Evolutionary conservation across 1,140 invertebrate species (phyloP).

Genomic region (Leguminivora glycinivorella): DNA sequence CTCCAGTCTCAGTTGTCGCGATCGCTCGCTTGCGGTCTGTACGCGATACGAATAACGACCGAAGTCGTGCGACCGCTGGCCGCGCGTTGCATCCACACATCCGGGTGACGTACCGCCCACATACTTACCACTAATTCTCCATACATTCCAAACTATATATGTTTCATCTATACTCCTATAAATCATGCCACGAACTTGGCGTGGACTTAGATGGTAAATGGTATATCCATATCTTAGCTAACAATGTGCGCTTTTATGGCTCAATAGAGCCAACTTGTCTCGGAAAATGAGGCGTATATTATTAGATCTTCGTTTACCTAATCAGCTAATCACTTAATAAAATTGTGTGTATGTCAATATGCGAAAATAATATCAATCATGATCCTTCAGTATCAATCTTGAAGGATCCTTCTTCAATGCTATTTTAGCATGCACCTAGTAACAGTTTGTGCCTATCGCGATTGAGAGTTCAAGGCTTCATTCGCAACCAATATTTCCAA

Average conservation of each 20-base stretch:
- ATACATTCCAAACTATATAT: slow-evolving; percentile 45
- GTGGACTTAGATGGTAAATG: slow-evolving; percentile 15
- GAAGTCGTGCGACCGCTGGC: slow-evolving; percentile 40
- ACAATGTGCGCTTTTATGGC: background rate
- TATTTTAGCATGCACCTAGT: no score
- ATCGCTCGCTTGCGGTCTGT: background rate
- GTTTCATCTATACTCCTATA: slow-evolving; percentile 47
- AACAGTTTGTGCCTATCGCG: background rate
- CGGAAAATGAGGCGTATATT: background rate
- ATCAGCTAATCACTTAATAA: slow-evolving; percentile 19
- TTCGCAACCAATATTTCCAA: background rate
- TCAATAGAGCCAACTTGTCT: background rate
- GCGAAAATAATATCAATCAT: background rate
- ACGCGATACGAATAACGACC: background rate
- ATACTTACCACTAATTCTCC: slow-evolving; percentile 42
- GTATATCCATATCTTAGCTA: slow-evolving; percentile 3
- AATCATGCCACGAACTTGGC: slow-evolving; percentile 35
- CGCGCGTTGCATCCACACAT: slow-evolving; percentile 45
- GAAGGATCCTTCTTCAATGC: no score
- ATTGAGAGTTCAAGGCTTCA: background rate
- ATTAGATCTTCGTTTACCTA: background rate
- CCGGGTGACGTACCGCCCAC: slow-evolving; percentile 50
- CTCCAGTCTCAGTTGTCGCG: background rate
- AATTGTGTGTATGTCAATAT: background rate
- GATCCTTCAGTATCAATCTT: background rate